Evolutionary conservation across 2,113 vertebrate species (phyloP).

Genomic region (Erythrocercus mccallii): DNA sequence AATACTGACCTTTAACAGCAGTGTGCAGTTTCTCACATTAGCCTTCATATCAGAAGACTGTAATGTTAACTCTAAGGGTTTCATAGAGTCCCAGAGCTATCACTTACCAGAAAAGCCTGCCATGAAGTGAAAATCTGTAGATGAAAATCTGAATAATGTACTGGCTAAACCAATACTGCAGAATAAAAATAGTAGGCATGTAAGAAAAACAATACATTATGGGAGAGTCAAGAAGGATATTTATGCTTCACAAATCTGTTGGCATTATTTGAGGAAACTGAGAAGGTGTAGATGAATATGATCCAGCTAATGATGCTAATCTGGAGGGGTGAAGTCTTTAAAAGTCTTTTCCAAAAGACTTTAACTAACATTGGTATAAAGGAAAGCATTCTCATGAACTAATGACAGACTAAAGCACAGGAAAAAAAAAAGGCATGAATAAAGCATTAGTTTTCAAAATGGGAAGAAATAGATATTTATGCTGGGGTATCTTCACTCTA

Average conservation of each 20-base stretch:
- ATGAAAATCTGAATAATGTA: neutral
- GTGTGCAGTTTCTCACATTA: neutral
- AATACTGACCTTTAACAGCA: neutral
- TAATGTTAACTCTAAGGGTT: neutral
- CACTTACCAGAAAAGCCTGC: neutral
- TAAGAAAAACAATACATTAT: neutral
- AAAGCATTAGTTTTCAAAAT: neutral
- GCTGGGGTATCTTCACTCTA: neutral
- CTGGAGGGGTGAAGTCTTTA: neutral
- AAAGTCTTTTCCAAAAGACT: neutral
- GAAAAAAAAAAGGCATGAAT: neutral
- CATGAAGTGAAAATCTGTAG: neutral
- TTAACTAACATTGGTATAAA: neutral
- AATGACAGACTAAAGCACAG: neutral
- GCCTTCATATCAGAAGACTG: neutral
- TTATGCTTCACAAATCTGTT: neutral
- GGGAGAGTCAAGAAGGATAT: neutral
- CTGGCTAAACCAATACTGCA: neutral
- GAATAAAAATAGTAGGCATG: neutral
- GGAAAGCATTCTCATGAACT: neutral
- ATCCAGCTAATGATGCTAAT: neutral
- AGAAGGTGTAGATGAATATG: neutral
- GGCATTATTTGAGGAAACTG: neutral
- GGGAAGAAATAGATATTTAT: neutral
- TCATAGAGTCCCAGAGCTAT: neutral